Evolutionary conservation across 1,140 invertebrate species (phyloP), one percentile per base, ranked within the genome.

Genomic region (Drosophila tani): DNA sequence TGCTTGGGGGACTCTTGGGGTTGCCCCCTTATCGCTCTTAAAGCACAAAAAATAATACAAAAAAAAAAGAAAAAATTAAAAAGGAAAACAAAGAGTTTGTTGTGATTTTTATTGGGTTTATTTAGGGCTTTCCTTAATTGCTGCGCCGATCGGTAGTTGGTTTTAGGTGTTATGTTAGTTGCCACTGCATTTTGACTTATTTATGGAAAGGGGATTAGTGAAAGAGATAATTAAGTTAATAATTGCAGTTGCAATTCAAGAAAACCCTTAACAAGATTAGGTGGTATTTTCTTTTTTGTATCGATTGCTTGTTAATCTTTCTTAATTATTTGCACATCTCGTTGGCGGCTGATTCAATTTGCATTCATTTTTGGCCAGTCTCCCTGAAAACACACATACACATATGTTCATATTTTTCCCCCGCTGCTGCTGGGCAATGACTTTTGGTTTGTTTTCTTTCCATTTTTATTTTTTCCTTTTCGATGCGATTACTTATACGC

Each of bases 281-380:
- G 21, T 21, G 2, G 12, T 7, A 53, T 27, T 12, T 60, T n/a
- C 4, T 27, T 6, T 2, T 29, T 47, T 49, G 19, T 12, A 21
- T 38, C 6, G 4, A 12, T 57, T 43, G 17, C 27, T 65, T 76
- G 62, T 64, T 65, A 32, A 56, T 53, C 40, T 45, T 45, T 49
- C 24, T 11, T 38, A 27, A 64, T 73, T 75, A 64, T 84, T 75
- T 53, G 19, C 58, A 65, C 40, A 49, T 55, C 57, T 73, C 59
- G 64, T 75, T 73, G 53, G 67, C 45, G 27, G 5, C 57, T 81
- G 55, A 78, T 81, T 81, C 49, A 56, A 71, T 75, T 81, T 56
- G 47, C 60, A 70, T 82, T 43, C 14, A 55, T 51, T 64, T 45
- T 14, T 67, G 45, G 35, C 19, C 53, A 55, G 51, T 38, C 41